A percentile compares a stretch with the other conserved stretches of the same genome.
Conservation (phyloP, 2,888 invertebrate genomes). For the Drosophila multiciliata region DNA sequence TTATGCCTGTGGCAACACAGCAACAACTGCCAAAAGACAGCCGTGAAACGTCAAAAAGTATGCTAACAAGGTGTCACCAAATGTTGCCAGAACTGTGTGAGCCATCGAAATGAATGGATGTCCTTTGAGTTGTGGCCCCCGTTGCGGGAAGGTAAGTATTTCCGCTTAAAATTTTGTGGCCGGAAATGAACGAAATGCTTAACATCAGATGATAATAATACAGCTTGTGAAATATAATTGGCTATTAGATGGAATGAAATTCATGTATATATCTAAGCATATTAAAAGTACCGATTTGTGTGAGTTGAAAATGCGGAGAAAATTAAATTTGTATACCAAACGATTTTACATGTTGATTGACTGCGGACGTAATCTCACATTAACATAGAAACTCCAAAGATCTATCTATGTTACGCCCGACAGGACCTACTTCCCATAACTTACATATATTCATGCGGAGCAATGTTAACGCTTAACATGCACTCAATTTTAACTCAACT, state of each 20-base stretch:
- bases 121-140: conserved; percentile 4
- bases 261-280: not conserved
- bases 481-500: conserved; percentile 10
- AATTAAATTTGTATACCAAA: not conserved
- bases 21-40: conserved; percentile 17
- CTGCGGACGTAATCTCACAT: not conserved
- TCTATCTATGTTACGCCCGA: conserved; percentile 2
- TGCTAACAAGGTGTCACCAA: conserved; percentile 73
- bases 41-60: conserved; percentile 60
- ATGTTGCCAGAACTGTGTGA: conserved; percentile 35
- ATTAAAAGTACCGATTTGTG: not conserved
- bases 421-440: not conserved
- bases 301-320: not conserved
- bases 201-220: conserved; percentile 10
- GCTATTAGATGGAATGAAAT: conserved; percentile 5
- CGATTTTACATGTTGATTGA: not conserved
- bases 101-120: conserved; percentile 8
- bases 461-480: conserved; percentile 25
- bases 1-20: conserved; percentile 59
- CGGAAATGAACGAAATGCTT: conserved; percentile 41
- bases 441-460: not conserved
- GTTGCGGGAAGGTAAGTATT: conserved; percentile 31
- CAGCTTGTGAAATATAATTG: conserved; percentile 3
- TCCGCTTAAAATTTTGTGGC: conserved; percentile 37
- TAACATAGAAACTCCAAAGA: conserved; percentile 1